Evolutionary conservation across 1,140 invertebrate genomes (phyloP).

Genomic region (Eubasilissa regina): DNA sequence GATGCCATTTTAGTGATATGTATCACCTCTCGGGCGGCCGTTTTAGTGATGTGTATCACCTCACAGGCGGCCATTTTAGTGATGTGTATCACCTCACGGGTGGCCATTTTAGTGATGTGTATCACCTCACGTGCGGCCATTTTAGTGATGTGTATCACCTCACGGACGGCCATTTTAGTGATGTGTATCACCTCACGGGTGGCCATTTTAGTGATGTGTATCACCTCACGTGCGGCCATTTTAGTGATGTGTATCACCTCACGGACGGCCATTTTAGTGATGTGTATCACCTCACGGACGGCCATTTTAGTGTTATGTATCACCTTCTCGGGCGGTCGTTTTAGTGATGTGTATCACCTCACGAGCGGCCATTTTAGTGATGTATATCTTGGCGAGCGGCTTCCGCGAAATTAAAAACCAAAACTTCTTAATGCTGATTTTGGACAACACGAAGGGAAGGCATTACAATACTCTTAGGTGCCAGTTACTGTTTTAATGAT

Average conservation of each 20-base stretch:
- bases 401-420: slow-evolving; percentile 15
- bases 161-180: slow-evolving; percentile 30
- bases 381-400: no score
- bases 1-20: slow-evolving; percentile 29
- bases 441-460: background rate
- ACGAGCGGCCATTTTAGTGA: no score
- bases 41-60: slow-evolving; percentile 17
- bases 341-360: slow-evolving; percentile 11
- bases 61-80: slow-evolving; percentile 28
- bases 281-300: slow-evolving; percentile 3
- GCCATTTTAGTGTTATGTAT: slow-evolving; percentile 21
- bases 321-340: slow-evolving; percentile 8
- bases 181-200: slow-evolving; percentile 5
- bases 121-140: slow-evolving; percentile 12
- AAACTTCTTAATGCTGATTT: slow-evolving; percentile 22
- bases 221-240: slow-evolving; percentile 15
- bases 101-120: slow-evolving; percentile 27
- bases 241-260: slow-evolving; percentile 11
- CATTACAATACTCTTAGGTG: no score
- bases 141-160: slow-evolving; percentile 16
- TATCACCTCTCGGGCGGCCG: background rate
- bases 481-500: no score
- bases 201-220: slow-evolving; percentile 28
- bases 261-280: slow-evolving; percentile 32
- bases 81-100: slow-evolving; percentile 7